Conservation (phyloP, 2,888 invertebrate species). For the Apodemia zela region DNA sequence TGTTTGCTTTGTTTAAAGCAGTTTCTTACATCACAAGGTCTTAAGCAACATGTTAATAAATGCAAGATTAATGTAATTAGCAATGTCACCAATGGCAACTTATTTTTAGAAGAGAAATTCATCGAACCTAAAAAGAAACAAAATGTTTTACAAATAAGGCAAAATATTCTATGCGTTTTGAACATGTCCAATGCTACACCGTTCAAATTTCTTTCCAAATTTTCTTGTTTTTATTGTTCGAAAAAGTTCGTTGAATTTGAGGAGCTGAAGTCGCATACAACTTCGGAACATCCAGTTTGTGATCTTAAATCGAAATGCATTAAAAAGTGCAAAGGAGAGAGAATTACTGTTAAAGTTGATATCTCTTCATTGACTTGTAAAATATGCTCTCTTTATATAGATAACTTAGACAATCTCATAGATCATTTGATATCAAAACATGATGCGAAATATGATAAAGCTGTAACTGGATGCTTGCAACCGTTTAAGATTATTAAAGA, state of each 20-base stretch:
- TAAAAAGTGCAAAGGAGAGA: conserved; percentile 62
- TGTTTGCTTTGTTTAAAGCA: conserved; percentile 58
- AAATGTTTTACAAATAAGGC: conserved; percentile 53
- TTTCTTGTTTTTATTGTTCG: conserved; percentile 64
- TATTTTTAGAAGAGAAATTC: conserved; percentile 23
- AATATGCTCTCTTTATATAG: conserved; percentile 45
- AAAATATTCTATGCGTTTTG: conserved; percentile 61
- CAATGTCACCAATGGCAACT: conserved; percentile 29
- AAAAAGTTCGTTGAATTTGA: conserved; percentile 60
- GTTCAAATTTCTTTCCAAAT: conserved; percentile 64
- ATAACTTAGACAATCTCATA: conserved; percentile 50
- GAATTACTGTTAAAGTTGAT: conserved; percentile 60
- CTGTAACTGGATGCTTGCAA: conserved; percentile 54
- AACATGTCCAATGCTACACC: conserved; percentile 69
- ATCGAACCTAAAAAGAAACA: conserved; percentile 46
- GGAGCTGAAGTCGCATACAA: conserved; percentile 55
- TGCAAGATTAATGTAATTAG: conserved; percentile 49
- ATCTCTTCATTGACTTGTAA: conserved; percentile 55
- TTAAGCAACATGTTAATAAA: conserved; percentile 52
- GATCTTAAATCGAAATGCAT: conserved; percentile 60
- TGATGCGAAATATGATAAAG: conserved; percentile 57
- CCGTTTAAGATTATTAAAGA: conserved; percentile 60
- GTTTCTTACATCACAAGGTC: conserved; percentile 50
- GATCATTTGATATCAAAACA: conserved; percentile 59
- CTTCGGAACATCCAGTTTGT: conserved; percentile 54